Percentiles rank a stretch among this genome's conserved stretches.
These are phyloP conservation scores for Malurus melanocephalus DNA, from an alignment of 2,113 vertebrate genomes.

Conservation along the genomic window DNA sequence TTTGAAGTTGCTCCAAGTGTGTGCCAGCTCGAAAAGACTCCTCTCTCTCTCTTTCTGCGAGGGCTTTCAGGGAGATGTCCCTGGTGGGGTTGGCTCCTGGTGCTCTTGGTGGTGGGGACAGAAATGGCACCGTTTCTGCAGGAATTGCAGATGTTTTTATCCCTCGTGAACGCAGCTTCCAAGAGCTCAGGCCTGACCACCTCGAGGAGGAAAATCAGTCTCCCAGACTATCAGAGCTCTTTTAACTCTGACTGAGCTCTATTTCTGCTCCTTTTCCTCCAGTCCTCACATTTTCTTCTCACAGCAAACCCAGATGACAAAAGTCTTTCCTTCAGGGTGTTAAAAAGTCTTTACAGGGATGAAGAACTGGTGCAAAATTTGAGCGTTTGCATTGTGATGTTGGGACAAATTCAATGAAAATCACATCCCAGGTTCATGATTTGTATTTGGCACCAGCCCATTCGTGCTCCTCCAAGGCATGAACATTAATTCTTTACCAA, in stretches of 20 bases:
- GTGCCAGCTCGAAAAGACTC: neutral
- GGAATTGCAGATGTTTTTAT: neutral
- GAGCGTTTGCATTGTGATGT: neutral
- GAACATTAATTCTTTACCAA: neutral
- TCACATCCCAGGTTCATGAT: accelerated
- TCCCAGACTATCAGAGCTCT: neutral
- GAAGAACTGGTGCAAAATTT: neutral
- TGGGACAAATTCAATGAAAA: neutral
- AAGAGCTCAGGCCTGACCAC: neutral
- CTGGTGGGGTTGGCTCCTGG: neutral
- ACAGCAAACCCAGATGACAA: neutral
- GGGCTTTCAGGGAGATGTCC: too few relatives aligned
- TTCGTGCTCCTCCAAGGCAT: accelerated
- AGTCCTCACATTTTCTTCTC: neutral
- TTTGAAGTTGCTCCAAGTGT: constrained; percentile 19
- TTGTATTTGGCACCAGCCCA: neutral
- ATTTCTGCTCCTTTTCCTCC: neutral
- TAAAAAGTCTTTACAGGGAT: neutral
- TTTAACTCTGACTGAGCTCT: neutral
- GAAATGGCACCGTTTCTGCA: neutral
- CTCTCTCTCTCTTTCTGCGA: neutral
- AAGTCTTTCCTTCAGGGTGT: neutral
- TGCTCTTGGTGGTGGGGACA: neutral
- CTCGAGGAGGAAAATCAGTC: neutral
- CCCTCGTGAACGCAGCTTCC: neutral